Evolutionary conservation across 2,113 vertebrate species (phyloP).

Genomic region (Corythoichthys haematopterus): DNA sequence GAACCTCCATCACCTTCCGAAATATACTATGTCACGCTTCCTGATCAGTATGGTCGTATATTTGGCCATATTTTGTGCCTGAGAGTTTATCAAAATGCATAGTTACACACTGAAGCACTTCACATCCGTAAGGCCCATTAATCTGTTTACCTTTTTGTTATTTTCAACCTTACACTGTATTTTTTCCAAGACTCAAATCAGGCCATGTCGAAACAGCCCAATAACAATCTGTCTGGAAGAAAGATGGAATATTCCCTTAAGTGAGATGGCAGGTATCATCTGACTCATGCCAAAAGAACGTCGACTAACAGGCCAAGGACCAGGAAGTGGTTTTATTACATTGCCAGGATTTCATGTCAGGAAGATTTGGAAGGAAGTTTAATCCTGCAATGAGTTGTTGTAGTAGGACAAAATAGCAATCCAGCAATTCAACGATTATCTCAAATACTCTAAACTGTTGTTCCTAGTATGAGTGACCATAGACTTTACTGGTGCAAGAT

Average conservation of each 20-base stretch:
- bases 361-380: slow-evolving; percentile 10
- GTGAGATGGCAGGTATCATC: slow-evolving; percentile 41
- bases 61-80: slow-evolving; percentile 20
- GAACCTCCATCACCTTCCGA: slow-evolving; percentile 7
- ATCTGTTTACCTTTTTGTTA: slow-evolving; percentile 26
- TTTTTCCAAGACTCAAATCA: slow-evolving; percentile 35
- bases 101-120: background rate
- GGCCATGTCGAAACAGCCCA: slow-evolving; percentile 21
- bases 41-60: slow-evolving; percentile 23
- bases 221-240: slow-evolving; percentile 22
- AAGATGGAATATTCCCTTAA: slow-evolving; percentile 44
- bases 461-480: too few relatives aligned
- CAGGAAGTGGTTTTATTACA: background rate
- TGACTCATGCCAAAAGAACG: slow-evolving; percentile 8
- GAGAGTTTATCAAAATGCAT: background rate
- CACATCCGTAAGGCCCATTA: background rate
- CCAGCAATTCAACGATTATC: background rate
- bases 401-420: background rate
- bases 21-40: slow-evolving; percentile 10
- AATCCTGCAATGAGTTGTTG: background rate
- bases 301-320: slow-evolving; percentile 4
- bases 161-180: slow-evolving; percentile 36
- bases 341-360: slow-evolving; percentile 7
- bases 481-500: too few relatives aligned
- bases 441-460: too few relatives aligned